Evolutionary conservation across 2,113 vertebrate genomes (phyloP).

Genomic region (Neolamprologus sp.): DNA sequence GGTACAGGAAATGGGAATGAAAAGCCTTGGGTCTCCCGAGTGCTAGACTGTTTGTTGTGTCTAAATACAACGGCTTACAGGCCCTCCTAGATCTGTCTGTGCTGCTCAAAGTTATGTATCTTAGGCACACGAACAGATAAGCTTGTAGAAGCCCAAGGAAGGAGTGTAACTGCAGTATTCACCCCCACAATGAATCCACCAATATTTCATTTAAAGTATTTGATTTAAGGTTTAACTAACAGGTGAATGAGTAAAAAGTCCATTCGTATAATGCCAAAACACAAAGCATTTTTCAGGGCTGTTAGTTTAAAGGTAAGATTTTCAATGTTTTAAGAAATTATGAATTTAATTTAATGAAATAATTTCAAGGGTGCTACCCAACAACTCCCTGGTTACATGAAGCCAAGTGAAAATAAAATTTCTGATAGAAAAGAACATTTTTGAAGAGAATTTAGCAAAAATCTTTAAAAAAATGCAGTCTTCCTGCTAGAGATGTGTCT

Average conservation of each 20-base stretch:
- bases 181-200: neutral
- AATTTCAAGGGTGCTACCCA: neutral
- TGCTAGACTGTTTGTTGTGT: conserved; percentile 14
- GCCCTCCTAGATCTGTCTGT: conserved; percentile 12
- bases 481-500: conserved; percentile 5
- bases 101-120: conserved; percentile 21
- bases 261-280: neutral
- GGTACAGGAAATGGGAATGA: conserved; percentile 36
- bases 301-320: neutral
- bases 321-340: neutral
- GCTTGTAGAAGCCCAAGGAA: neutral
- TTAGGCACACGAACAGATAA: conserved; percentile 26
- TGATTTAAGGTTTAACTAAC: neutral
- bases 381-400: conserved; percentile 21
- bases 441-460: neutral
- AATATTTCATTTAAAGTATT: neutral
- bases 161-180: neutral
- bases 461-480: neutral
- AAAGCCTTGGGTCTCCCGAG: conserved; percentile 35
- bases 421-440: neutral
- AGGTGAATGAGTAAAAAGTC: neutral
- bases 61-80: conserved; percentile 41
- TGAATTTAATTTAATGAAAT: neutral
- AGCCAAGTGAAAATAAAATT: neutral
- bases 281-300: neutral